Conservation (phyloP, 2,113 vertebrate species). For the Otocyon megalotis region DNA sequence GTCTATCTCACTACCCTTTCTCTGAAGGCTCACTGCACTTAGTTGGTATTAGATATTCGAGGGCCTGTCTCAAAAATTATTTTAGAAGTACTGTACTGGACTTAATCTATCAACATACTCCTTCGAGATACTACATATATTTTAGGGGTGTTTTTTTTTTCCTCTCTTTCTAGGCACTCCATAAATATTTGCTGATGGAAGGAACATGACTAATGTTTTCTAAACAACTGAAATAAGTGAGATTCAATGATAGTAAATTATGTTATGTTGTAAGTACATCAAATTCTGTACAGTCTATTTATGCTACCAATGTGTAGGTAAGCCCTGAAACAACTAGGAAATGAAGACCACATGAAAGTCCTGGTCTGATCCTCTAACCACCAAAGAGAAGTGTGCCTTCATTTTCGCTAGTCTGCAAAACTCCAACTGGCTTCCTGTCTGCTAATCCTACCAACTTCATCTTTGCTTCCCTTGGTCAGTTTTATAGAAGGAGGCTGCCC, state of each 20-base stretch:
- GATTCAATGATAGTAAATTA: slow-evolving; percentile 24
- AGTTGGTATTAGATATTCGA: neutral
- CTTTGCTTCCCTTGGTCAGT: neutral
- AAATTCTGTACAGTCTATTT: neutral
- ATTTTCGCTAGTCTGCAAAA: neutral
- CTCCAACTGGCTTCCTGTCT: neutral
- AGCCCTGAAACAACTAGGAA: slow-evolving; percentile 15
- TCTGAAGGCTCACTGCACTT: neutral
- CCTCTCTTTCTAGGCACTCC: neutral
- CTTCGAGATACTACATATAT: neutral
- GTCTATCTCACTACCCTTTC: neutral
- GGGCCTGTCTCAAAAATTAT: neutral
- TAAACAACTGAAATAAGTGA: slow-evolving; percentile 23
- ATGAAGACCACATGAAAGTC: neutral
- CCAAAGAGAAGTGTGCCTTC: neutral
- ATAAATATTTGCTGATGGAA: slow-evolving; percentile 10
- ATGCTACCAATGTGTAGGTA: neutral
- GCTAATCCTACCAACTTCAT: slow-evolving; percentile 27
- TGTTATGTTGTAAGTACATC: neutral
- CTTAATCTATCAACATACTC: slow-evolving; percentile 11
- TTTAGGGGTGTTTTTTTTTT: neutral
- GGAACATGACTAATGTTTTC: neutral
- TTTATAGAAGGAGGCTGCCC: neutral
- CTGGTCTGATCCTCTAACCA: neutral
- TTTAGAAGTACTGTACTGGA: neutral